Evolutionary conservation across 1,140 invertebrate genomes (phyloP).

Genomic region (Drosophila guanche): DNA sequence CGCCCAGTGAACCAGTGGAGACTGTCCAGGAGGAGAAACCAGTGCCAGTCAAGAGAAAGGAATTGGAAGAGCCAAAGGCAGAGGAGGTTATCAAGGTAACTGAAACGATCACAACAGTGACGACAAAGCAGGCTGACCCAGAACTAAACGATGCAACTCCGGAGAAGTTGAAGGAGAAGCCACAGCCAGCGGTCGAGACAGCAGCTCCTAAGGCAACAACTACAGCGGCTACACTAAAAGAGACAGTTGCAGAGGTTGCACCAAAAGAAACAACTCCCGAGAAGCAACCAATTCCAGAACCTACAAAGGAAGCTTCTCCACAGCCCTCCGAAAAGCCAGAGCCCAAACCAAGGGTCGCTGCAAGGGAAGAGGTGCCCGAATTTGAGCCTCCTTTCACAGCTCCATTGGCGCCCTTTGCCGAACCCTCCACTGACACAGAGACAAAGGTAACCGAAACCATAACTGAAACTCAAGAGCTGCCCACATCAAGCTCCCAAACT

Average conservation of each 20-base stretch:
- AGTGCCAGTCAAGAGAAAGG: neutral
- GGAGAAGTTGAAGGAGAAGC: neutral
- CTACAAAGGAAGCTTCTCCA: neutral
- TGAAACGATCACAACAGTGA: slow-evolving; percentile 33
- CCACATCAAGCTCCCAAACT: slow-evolving; percentile 28
- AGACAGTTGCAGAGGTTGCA: neutral
- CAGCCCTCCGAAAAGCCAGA: slow-evolving; percentile 46
- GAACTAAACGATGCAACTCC: neutral
- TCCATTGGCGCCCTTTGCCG: slow-evolving; percentile 52
- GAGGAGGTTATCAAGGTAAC: slow-evolving; percentile 29
- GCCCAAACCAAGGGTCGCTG: slow-evolving; percentile 36
- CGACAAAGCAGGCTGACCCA: neutral
- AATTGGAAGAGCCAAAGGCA: slow-evolving; percentile 1
- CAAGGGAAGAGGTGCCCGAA: slow-evolving; percentile 35
- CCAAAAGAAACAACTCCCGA: slow-evolving; percentile 8
- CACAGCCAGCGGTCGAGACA: neutral
- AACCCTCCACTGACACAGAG: slow-evolving; percentile 5
- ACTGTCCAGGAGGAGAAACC: slow-evolving; percentile 21
- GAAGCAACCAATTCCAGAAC: no score
- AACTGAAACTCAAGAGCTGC: slow-evolving; percentile 34
- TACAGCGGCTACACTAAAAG: neutral
- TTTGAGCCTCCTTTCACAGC: slow-evolving; percentile 56
- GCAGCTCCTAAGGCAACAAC: neutral
- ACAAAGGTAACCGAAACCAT: slow-evolving; percentile 34
- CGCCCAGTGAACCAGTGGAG: slow-evolving; percentile 21